Base-by-base conservation (phyloP, 2,113 vertebrate genomes). In the Eublepharis macularius region DNA sequence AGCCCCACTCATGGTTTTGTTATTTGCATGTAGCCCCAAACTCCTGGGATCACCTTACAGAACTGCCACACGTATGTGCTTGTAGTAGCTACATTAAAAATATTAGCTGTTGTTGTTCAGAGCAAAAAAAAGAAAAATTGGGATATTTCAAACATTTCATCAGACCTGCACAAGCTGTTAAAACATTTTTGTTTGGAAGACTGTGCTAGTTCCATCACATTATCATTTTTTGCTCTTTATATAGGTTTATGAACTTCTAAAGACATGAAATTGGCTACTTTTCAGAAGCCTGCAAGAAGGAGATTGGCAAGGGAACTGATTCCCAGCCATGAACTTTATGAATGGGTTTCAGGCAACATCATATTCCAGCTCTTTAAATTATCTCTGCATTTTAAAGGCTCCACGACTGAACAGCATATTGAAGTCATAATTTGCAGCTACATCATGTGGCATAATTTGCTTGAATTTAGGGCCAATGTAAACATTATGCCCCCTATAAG, bases 301-400 rank as follows among this genome's bases (percentile, higher is more conserved):
- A 84, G 83, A 26, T 47, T 75, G 57, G 70, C 70, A 78, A 82
- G 21, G 21, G 29, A 11, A 78, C 41, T 65, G 84, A 82, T 54
- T 78, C 76, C 78, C 10, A 41, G 87, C 72, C 36, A 80, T 81
- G 81, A 85, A 82, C 89, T 88, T 89, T 86, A 88, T 75, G 45
- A 80, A 91, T 54, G 81, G 84, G 69, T 89, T 94, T 79, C 89
- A 86, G 70, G 82, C 82, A 89, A 69, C 69, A 68, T 19, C 72
- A 85, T 45, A 75, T 86, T 86, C 68, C 84, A 89, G 88, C 82
- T 89, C 89, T 87, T 85, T 91, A 92, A 84, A 87, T 87, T 89
- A 93, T 86, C 82, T 66, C 82, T 73, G 5, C 84, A 43, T 87
- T 78, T 87, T 76, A 6, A 66, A 84, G 34, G 12, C 72, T 54